A percentile compares a stretch with the other conserved stretches of the same genome.
phyloP scores from a whole-genome alignment of 2,797 vertebrate species.

The Sebastes steindachneri region DNA sequence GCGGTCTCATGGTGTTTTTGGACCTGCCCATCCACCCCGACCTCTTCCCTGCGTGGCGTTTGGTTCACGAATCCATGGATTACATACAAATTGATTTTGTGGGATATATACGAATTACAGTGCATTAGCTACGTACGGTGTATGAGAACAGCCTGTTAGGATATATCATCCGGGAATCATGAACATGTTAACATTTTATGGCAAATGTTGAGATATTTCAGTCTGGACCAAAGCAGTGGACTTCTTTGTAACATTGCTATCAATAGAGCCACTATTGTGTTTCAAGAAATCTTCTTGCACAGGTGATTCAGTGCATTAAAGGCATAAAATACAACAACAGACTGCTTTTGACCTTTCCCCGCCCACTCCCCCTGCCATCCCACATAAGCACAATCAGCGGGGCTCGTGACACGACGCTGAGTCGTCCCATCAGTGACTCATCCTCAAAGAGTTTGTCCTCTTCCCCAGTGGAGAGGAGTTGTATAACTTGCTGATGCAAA shows the following conservation, averaged over 20 bases:
- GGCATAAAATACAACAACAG: neutral
- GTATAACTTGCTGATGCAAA: slow-evolving; percentile 34
- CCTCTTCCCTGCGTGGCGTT: accelerated
- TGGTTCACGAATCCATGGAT: no score
- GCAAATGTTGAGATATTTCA: neutral
- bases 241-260: neutral
- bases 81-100: no score
- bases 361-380: slow-evolving; percentile 23
- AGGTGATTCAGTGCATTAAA: neutral
- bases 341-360: neutral
- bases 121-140: accelerated
- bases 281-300: neutral
- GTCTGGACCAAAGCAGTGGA: neutral
- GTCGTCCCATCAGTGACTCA: slow-evolving; percentile 62
- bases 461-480: slow-evolving; percentile 31
- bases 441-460: slow-evolving; percentile 27
- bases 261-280: neutral
- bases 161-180: neutral
- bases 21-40: no score
- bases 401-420: slow-evolving; percentile 22
- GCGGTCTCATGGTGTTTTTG: no score
- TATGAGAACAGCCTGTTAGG: neutral
- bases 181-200: neutral
- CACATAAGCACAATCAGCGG: slow-evolving; percentile 34
- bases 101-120: no score